Evolutionary conservation across 2,113 vertebrate genomes (phyloP), one percentile per base, ranked within the genome.

Genomic region (Cyphomyrus plagiostoma): DNA sequence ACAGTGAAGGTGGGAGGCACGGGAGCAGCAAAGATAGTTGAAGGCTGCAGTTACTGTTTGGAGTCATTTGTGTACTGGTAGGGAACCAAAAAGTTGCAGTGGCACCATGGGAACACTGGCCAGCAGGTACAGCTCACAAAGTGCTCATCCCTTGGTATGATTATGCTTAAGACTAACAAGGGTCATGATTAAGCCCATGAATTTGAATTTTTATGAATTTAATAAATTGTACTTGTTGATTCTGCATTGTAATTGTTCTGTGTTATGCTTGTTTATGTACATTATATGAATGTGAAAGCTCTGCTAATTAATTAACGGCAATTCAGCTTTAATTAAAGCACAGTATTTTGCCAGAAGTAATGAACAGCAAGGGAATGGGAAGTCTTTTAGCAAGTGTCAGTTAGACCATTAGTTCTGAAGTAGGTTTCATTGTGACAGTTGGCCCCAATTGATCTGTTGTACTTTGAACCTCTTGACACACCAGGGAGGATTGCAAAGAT

Each of bases 351-450:
- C 2, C 19, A 70, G 62, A 53, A 87, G 39, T 46, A 6, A 88
- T 74, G 42, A 19, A 21, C 39, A 17, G 53, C 52, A 23, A 74
- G 70, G 70, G 70, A 77, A 17, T 39, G 19, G 62, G 62, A 66
- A 66, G 70, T 77, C 70, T 17, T 39, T 77, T 77, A 77, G 70
- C 70, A 30, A 77, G 26, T 39, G 30, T 77, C 30, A 77, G 13
- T 77, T 77, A 39, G 35, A 77, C 26, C 39, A 35, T 46, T 84
- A 62, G 52, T 89, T 85, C 77, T 89, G 70, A 49, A 77, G 35
- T 46, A 39, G 70, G 26, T 30, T 21, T 56, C 48, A 50, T 88
- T 35, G 35, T 90, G 7, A 84, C 26, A 39, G 66, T 4, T 48
- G 70, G 15, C 70, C 70, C 39, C 70, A 77, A 39, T 39, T 77